These are phyloP conservation scores for Aix galericulata DNA, from an alignment of 2,113 vertebrate genomes.

Conservation along the genomic window DNA sequence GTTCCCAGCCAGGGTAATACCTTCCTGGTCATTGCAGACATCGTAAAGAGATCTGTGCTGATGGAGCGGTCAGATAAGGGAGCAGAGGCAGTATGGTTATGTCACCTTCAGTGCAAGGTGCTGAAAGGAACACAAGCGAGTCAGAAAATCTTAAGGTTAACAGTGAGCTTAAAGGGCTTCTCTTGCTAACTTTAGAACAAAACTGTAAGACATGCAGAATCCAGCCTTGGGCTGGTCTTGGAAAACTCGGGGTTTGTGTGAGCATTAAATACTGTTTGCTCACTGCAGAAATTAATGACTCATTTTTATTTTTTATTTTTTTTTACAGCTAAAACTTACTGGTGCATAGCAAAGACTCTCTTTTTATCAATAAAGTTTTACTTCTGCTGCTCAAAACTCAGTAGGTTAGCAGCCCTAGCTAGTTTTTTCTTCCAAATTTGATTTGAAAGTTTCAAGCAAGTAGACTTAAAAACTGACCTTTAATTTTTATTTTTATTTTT, in stretches of 20 bases:
- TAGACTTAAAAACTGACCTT: not conserved
- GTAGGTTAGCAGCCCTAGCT: not conserved
- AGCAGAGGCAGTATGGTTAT: fast-evolving
- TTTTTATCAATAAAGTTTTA: not conserved
- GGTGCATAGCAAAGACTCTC: not conserved
- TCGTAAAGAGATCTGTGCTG: not conserved
- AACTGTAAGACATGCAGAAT: not conserved
- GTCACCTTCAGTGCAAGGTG: not conserved
- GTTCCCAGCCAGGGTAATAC: not conserved
- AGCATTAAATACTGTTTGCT: not conserved
- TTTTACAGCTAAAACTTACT: not conserved
- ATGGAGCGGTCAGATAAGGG: not conserved
- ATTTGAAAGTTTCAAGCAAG: not conserved
- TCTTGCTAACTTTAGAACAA: not conserved
- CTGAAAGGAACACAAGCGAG: not conserved
- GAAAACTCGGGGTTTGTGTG: not conserved
- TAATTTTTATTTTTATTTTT: not conserved
- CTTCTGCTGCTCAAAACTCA: not conserved
- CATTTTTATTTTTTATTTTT: not conserved
- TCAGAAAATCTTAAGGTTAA: not conserved
- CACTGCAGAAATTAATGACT: not conserved
- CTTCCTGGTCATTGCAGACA: not conserved
- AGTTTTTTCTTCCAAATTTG: not conserved
- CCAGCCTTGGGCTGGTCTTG: not conserved
- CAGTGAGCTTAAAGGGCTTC: not conserved